Conservation (phyloP, 2,113 vertebrate species). For the Sceloporus tristichus region DNA sequence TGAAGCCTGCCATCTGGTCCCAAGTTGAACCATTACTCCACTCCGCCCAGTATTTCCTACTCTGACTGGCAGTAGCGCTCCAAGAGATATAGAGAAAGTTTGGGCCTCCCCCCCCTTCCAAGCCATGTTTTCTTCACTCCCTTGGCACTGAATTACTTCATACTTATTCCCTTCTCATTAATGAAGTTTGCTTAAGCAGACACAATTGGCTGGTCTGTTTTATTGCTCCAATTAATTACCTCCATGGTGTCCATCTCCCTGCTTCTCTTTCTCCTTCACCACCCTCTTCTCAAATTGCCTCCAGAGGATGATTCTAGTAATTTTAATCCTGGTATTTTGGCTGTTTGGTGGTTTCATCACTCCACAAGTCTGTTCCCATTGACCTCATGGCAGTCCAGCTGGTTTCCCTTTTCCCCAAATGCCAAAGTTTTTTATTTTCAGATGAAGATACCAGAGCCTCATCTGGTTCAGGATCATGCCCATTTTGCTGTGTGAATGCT, state of each 20-base stretch:
- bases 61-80: background rate
- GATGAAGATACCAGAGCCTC: background rate
- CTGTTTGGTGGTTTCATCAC: no score
- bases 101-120: background rate
- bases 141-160: background rate
- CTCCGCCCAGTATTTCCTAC: background rate
- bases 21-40: background rate
- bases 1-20: no score
- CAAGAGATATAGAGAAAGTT: background rate
- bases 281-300: background rate
- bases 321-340: background rate
- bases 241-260: background rate
- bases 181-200: slow-evolving; percentile 24
- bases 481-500: background rate
- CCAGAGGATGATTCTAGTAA: background rate
- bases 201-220: slow-evolving; percentile 12
- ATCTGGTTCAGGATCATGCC: background rate
- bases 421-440: background rate
- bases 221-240: slow-evolving; percentile 8
- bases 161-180: background rate
- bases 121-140: background rate
- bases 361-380: no score
- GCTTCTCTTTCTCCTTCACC: background rate
- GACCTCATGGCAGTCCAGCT: no score
- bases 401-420: background rate